Evolutionary conservation across 2,797 vertebrate species (phyloP).

Genomic region (Notamacropus eugenii): DNA sequence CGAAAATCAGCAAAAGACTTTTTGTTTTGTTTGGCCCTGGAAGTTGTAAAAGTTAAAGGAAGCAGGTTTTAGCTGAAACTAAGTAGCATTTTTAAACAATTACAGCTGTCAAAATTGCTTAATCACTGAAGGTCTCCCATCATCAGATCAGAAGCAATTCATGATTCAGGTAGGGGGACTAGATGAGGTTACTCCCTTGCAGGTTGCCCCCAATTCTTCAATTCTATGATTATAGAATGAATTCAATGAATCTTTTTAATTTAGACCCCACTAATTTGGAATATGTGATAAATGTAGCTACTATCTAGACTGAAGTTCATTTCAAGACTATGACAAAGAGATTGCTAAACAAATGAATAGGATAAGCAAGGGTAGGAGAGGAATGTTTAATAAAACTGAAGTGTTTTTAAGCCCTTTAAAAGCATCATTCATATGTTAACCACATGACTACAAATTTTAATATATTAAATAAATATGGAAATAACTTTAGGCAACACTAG

Average conservation of each 20-base stretch:
- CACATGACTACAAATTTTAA: background rate
- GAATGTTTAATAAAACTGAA: background rate
- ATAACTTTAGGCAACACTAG: background rate
- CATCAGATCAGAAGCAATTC: background rate
- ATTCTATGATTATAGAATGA: background rate
- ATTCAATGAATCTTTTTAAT: constrained; percentile 29
- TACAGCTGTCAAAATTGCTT: background rate
- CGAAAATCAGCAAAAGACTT: background rate
- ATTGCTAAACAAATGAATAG: constrained; percentile 4
- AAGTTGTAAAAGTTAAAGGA: background rate
- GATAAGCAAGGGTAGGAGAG: background rate
- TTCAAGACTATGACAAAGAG: background rate
- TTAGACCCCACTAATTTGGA: constrained; percentile 38
- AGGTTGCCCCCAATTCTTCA: background rate
- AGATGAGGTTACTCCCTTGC: background rate
- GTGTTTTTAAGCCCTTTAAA: constrained; percentile 2
- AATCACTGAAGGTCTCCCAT: background rate
- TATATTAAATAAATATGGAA: background rate
- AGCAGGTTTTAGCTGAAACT: background rate
- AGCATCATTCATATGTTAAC: background rate
- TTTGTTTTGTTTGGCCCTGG: background rate
- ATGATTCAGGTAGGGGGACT: background rate
- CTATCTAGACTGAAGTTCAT: background rate
- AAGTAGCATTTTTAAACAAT: background rate
- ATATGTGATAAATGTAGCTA: constrained; percentile 32